Evolutionary conservation across 1,140 invertebrate genomes (phyloP).

Genomic region (Philotrypesis tridentata): DNA sequence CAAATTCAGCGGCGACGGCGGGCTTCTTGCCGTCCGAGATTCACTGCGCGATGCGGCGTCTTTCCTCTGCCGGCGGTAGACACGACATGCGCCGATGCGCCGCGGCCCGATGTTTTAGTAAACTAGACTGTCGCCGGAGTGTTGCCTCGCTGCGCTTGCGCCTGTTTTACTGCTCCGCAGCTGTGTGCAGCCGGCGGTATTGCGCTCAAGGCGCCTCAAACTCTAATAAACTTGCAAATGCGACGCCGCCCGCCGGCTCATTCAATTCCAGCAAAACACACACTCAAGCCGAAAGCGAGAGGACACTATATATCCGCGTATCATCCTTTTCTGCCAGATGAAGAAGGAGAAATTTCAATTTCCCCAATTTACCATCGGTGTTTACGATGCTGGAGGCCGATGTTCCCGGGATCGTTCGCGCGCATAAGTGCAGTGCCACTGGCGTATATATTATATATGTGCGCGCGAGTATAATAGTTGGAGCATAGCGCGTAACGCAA

Average conservation of each 20-base stretch:
- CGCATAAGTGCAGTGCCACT: too few relatives aligned
- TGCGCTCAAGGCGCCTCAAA: neutral
- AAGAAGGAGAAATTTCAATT: too few relatives aligned
- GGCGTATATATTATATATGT: neutral
- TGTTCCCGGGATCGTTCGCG: too few relatives aligned
- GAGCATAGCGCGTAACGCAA: too few relatives aligned
- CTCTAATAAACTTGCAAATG: constrained; percentile 47
- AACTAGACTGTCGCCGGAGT: constrained; percentile 18
- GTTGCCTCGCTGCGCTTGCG: neutral
- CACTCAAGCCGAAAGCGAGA: neutral
- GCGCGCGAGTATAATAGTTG: neutral
- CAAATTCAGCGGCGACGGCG: neutral
- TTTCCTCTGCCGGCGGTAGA: neutral
- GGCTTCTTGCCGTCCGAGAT: constrained; percentile 1
- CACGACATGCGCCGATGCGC: neutral
- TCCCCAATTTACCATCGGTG: too few relatives aligned
- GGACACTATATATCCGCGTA: neutral
- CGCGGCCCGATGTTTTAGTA: constrained; percentile 33
- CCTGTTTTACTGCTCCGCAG: constrained; percentile 14
- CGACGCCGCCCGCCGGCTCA: neutral
- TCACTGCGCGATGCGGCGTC: neutral
- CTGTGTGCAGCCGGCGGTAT: neutral
- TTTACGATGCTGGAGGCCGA: too few relatives aligned
- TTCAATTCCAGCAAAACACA: neutral
- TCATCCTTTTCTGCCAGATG: too few relatives aligned